Percentiles rank a stretch among this genome's conserved stretches.
These are phyloP conservation scores for Indicator maculatus DNA, from an alignment of 2,113 vertebrate species.

Conservation along the genomic window DNA sequence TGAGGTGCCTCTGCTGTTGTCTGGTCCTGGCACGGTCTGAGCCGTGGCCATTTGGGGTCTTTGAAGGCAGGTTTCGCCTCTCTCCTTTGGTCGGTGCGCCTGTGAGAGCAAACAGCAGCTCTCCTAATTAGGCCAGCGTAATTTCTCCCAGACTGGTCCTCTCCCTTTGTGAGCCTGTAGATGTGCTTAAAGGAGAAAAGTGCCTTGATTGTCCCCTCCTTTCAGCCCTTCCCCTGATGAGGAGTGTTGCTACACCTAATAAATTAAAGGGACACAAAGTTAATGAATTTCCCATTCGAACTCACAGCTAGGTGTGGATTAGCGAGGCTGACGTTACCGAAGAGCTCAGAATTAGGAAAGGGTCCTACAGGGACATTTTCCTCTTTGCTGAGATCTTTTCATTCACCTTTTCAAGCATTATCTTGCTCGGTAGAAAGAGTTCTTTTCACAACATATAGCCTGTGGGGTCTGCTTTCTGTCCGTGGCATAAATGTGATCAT, in stretches of 20 bases:
- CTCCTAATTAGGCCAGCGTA: slow-evolving; percentile 22
- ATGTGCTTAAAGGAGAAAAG: slow-evolving; percentile 23
- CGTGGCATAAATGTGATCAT: slow-evolving; percentile 10
- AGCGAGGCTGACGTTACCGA: slow-evolving; percentile 40
- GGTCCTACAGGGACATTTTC: slow-evolving; percentile 55
- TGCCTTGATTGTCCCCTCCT: slow-evolving; percentile 10
- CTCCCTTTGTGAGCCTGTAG: background rate
- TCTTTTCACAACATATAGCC: slow-evolving; percentile 38
- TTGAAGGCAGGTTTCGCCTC: slow-evolving; percentile 22
- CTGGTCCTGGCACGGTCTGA: background rate
- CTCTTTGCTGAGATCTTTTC: slow-evolving; percentile 46
- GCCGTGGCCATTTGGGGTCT: background rate
- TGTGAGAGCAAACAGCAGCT: background rate
- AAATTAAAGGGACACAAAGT: slow-evolving; percentile 73
- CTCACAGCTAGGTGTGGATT: slow-evolving; percentile 63
- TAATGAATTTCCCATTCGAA: slow-evolving; percentile 66
- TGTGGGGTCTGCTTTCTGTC: slow-evolving; percentile 55
- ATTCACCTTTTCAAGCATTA: slow-evolving; percentile 48
- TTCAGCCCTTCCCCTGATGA: slow-evolving; percentile 49
- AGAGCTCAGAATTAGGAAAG: slow-evolving; percentile 50
- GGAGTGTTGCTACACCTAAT: slow-evolving; percentile 69
- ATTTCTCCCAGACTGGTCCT: slow-evolving; percentile 24
- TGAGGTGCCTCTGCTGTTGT: background rate
- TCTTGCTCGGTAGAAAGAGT: slow-evolving; percentile 21
- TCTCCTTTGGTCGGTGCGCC: background rate